These are phyloP conservation scores for Empis stercorea DNA, from an alignment of 2,888 invertebrate species.

Conservation along the genomic window DNA sequence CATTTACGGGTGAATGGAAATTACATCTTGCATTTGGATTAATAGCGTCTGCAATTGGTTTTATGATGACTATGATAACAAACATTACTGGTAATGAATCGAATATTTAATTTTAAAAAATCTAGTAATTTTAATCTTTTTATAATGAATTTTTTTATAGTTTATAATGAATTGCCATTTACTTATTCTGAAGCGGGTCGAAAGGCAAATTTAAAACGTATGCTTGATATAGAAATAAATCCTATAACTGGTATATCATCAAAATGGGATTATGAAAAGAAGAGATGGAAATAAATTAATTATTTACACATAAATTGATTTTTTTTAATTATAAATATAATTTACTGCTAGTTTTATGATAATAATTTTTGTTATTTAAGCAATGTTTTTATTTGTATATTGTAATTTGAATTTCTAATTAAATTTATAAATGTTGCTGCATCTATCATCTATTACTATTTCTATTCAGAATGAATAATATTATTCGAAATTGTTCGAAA, in stretches of 20 bases:
- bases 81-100: slow-evolving; percentile 29
- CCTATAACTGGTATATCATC: slow-evolving; percentile 70
- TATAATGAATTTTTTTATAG: slow-evolving; percentile 22
- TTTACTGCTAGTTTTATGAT: no score
- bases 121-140: no score
- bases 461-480: no score
- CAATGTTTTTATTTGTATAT: no score
- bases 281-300: slow-evolving; percentile 62
- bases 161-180: slow-evolving; percentile 51
- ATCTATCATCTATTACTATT: no score
- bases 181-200: slow-evolving; percentile 62
- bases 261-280: slow-evolving; percentile 86
- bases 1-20: slow-evolving; percentile 36
- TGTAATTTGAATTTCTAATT: no score
- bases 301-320: no score
- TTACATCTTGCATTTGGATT: slow-evolving; percentile 42
- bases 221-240: slow-evolving; percentile 65
- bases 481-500: no score
- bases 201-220: slow-evolving; percentile 66
- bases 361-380: no score
- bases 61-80: slow-evolving; percentile 27
- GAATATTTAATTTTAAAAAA: no score
- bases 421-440: no score
- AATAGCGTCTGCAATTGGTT: slow-evolving; percentile 20
- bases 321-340: no score